A percentile compares a stretch with the other conserved stretches of the same genome.
Conservation (phyloP, 2,888 invertebrate species). For the Neocrepidodera transversa region DNA sequence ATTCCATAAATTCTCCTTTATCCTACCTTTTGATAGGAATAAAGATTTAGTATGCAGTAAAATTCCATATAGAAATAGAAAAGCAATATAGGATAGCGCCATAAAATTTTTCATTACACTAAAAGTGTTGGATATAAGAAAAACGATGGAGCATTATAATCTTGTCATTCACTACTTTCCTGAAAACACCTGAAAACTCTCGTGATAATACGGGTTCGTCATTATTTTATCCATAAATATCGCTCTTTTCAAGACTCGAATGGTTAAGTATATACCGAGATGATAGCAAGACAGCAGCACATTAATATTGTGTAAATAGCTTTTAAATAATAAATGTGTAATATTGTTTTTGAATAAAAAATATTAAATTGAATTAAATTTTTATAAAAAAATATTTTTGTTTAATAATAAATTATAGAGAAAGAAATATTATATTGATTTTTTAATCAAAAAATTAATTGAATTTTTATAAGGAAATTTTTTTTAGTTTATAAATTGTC, state of each 20-base stretch:
- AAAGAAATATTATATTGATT: too few species aligned
- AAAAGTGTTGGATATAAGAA: slow-evolving; percentile 41
- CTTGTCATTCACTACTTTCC: slow-evolving; percentile 18
- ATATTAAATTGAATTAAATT: too few species aligned
- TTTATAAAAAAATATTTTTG: too few species aligned
- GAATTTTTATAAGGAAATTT: too few species aligned
- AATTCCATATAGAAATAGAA: slow-evolving; percentile 48
- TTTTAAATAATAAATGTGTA: too few species aligned
- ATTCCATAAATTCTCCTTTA: slow-evolving; percentile 45
- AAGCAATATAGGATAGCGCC: slow-evolving; percentile 44
- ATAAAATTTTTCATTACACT: slow-evolving; percentile 56
- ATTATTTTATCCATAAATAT: slow-evolving; percentile 18
- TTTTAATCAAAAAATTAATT: too few species aligned
- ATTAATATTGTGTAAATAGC: neutral
- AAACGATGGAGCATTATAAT: slow-evolving; percentile 13
- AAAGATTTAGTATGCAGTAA: slow-evolving; percentile 47
- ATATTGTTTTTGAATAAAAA: too few species aligned
- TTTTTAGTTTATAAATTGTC: too few species aligned
- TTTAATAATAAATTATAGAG: too few species aligned
- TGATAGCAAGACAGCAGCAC: neutral
- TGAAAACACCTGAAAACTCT: slow-evolving; percentile 15
- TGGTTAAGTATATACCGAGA: neutral
- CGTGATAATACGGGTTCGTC: slow-evolving; percentile 21
- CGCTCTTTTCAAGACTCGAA: slow-evolving; percentile 11
- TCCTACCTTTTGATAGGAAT: slow-evolving; percentile 43